phyloP scores from a whole-genome alignment of 2,888 invertebrate species.

The Theretra japonica region DNA sequence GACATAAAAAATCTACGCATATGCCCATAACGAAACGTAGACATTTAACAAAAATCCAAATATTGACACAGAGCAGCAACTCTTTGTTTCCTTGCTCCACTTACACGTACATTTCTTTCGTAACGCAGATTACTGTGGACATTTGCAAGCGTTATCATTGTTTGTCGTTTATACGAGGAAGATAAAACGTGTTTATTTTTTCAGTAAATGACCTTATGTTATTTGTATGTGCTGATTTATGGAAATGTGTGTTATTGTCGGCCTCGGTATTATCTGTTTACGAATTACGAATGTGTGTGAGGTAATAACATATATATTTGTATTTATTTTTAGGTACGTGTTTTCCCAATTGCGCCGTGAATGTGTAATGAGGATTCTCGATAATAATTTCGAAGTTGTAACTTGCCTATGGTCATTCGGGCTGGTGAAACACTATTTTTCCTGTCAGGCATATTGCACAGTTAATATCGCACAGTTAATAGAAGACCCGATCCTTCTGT shows the following conservation, averaged over 20 bases:
- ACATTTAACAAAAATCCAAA: constrained; percentile 23
- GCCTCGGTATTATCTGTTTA: neutral
- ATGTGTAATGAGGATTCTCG: too few species aligned
- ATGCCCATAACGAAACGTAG: neutral
- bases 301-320: neutral
- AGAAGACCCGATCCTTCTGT: too few species aligned
- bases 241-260: neutral
- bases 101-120: constrained; percentile 54
- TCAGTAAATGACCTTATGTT: constrained; percentile 24
- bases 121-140: constrained; percentile 57
- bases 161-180: constrained; percentile 32
- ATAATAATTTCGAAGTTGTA: too few species aligned
- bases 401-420: too few species aligned
- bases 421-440: too few species aligned
- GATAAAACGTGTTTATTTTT: constrained; percentile 27
- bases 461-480: too few species aligned
- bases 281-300: neutral
- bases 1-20: neutral
- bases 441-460: too few species aligned
- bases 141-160: constrained; percentile 52
- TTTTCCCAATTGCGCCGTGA: neutral
- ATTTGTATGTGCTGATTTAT: constrained; percentile 20
- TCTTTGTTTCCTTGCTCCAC: constrained; percentile 60
- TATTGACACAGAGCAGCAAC: constrained; percentile 33
- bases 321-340: neutral